Conservation (phyloP, 2,888 invertebrate species). For the Stenolophus ochropezus region DNA sequence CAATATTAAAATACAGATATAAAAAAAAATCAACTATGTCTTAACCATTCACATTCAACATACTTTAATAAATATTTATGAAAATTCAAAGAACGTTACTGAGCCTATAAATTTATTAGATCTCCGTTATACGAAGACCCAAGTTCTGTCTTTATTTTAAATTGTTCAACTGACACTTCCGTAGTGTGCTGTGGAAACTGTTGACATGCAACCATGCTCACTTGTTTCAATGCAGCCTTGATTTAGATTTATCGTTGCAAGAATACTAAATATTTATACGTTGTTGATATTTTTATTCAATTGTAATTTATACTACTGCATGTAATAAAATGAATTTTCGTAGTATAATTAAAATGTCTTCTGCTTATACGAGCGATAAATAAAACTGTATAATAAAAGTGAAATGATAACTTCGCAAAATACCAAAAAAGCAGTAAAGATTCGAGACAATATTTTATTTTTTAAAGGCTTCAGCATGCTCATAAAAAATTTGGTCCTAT, state of each 20-base stretch:
- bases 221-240: neutral
- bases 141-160: neutral
- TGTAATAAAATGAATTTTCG: neutral
- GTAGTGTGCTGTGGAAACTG: neutral
- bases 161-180: conserved; percentile 6
- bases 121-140: neutral
- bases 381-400: neutral
- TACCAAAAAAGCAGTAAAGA: conserved; percentile 1
- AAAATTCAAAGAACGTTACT: neutral
- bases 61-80: too few relatives aligned
- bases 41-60: too few relatives aligned
- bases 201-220: neutral
- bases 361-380: neutral
- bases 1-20: too few relatives aligned
- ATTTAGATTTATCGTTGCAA: neutral
- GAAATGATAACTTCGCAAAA: conserved; percentile 24
- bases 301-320: neutral
- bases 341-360: neutral
- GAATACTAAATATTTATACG: neutral
- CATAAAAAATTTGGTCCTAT: conserved; percentile 6
- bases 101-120: neutral
- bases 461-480: neutral
- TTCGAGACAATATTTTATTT: conserved; percentile 13
- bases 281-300: too few relatives aligned
- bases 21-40: too few relatives aligned